phyloP scores from a whole-genome alignment of 23 tunicate genomes.

The Ascidia mentula region DNA sequence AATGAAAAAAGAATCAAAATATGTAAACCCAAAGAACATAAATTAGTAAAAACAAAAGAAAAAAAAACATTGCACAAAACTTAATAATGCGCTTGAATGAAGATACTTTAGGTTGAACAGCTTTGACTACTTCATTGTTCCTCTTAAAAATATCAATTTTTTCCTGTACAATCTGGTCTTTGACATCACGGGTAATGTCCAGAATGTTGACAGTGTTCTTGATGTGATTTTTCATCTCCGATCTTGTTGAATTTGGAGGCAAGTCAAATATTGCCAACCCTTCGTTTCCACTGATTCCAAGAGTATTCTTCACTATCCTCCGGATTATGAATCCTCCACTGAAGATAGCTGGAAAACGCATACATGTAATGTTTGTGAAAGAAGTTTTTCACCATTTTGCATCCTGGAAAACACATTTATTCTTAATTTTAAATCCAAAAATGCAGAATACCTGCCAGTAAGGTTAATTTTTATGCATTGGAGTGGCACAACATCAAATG shows the following conservation, averaged over 20 bases:
- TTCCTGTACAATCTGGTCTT: conserved; percentile 69
- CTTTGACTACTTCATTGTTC: conserved; percentile 46
- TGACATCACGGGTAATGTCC: conserved; percentile 23
- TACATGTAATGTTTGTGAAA: too few relatives aligned
- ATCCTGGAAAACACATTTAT: too few relatives aligned
- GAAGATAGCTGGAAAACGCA: conserved; percentile 59
- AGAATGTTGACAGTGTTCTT: conserved; percentile 48
- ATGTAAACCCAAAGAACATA: background rate
- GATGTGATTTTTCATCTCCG: conserved; percentile 45
- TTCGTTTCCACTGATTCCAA: conserved; percentile 40
- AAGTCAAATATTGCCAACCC: conserved; percentile 37
- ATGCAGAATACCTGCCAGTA: too few relatives aligned
- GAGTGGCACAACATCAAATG: too few relatives aligned
- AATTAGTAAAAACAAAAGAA: background rate
- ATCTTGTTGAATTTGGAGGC: conserved; percentile 20
- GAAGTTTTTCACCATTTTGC: too few relatives aligned
- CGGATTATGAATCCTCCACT: conserved; percentile 60
- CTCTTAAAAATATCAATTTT: conserved; percentile 50
- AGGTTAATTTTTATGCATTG: too few relatives aligned
- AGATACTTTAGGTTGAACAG: conserved; percentile 38
- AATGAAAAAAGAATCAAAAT: background rate
- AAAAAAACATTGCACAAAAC: conserved; percentile 3
- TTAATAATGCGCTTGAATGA: conserved; percentile 39
- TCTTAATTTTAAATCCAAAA: too few relatives aligned
- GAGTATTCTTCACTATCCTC: conserved; percentile 35